Evolutionary conservation across 2,888 invertebrate species (phyloP).

Genomic region (Eupithecia subumbrata): DNA sequence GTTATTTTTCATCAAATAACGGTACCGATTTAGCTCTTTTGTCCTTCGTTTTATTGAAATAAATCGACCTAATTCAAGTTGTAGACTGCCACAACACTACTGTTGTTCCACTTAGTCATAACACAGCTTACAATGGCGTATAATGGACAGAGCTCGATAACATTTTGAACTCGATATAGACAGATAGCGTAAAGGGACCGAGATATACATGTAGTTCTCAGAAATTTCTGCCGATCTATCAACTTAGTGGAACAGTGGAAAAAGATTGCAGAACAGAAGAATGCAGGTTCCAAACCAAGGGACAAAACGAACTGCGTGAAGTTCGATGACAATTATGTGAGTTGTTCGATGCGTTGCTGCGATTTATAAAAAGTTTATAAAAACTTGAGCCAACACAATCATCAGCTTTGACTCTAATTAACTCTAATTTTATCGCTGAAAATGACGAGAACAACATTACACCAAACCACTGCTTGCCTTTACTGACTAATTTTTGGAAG

Average conservation of each 20-base stretch:
- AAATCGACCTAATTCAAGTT: not conserved
- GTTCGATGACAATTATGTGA: too few species aligned
- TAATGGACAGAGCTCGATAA: slow-evolving; percentile 38
- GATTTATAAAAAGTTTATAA: too few species aligned
- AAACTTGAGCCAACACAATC: too few species aligned
- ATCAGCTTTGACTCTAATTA: too few species aligned
- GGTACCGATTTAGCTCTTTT: not conserved
- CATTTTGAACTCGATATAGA: slow-evolving; percentile 43
- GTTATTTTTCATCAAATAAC: not conserved
- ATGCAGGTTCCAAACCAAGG: not conserved
- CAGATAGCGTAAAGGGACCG: slow-evolving; percentile 37
- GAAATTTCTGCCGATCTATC: not conserved
- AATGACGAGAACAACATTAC: too few species aligned
- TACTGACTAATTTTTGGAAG: too few species aligned
- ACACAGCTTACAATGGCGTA: slow-evolving; percentile 33
- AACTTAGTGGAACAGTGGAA: not conserved
- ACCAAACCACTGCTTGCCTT: too few species aligned
- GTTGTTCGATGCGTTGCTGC: too few species aligned
- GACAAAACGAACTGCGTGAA: too few species aligned
- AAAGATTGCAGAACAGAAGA: not conserved
- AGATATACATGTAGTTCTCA: not conserved
- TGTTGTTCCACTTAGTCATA: slow-evolving; percentile 15
- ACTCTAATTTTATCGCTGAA: too few species aligned
- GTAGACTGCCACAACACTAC: slow-evolving; percentile 12
- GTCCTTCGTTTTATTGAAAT: not conserved